Percentiles rank a stretch among this genome's conserved stretches.
phyloP scores from a whole-genome alignment of 2,888 invertebrate species.

The Artemia sinica region DNA sequence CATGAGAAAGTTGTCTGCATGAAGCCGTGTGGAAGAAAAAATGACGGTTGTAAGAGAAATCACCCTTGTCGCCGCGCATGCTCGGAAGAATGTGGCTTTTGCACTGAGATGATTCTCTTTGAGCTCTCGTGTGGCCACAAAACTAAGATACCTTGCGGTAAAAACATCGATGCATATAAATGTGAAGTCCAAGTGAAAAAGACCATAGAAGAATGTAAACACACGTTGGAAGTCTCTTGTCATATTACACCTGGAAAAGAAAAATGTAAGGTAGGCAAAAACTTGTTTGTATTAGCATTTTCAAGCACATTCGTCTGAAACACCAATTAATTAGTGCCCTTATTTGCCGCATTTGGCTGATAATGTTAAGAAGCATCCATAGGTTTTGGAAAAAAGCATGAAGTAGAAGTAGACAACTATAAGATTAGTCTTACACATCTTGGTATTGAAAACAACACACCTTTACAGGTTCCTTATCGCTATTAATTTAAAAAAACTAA shows the following conservation, averaged over 20 bases:
- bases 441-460: no score
- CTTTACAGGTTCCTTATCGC: no score
- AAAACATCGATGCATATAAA: constrained; percentile 29
- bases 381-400: no score
- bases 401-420: no score
- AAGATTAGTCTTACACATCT: no score
- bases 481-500: no score
- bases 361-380: no score
- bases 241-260: constrained; percentile 6
- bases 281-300: no score
- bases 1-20: constrained; percentile 30
- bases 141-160: constrained; percentile 31
- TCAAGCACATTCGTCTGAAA: no score
- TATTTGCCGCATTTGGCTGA: no score
- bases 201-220: constrained; percentile 34
- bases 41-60: constrained; percentile 18
- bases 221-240: constrained; percentile 31
- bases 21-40: constrained; percentile 35
- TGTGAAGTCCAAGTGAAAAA: constrained; percentile 35
- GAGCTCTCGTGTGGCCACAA: constrained; percentile 36
- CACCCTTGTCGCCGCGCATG: constrained; percentile 27
- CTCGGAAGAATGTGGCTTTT: constrained; percentile 27
- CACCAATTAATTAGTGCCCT: no score
- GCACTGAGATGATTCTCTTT: constrained; percentile 24
- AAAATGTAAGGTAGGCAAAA: constrained; percentile 13